phyloP scores from a whole-genome alignment of 2,888 invertebrate genomes.

The Ophioninae sp. region DNA sequence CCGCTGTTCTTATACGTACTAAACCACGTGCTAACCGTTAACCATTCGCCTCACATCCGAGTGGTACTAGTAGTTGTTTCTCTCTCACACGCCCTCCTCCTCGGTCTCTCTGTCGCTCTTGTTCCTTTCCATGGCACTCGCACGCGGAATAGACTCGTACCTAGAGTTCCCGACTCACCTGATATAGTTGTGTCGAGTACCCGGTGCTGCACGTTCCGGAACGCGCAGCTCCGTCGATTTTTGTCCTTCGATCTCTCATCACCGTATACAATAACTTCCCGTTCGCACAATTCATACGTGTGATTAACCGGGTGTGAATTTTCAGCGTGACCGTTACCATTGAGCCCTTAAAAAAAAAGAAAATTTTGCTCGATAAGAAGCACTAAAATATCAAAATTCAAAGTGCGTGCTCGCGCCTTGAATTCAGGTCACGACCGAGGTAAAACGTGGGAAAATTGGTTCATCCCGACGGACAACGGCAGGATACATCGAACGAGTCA shows the following conservation, averaged over 20 bases:
- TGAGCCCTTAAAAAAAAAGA: background rate
- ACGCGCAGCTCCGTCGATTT: slow-evolving; percentile 43
- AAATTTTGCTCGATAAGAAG: background rate
- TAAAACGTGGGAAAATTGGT: background rate
- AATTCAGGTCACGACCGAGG: background rate
- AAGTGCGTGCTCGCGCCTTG: slow-evolving; percentile 12
- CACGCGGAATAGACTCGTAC: slow-evolving; percentile 38
- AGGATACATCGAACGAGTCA: slow-evolving; percentile 12
- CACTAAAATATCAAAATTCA: background rate
- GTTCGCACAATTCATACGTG: background rate
- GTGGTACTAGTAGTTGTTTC: slow-evolving; percentile 35
- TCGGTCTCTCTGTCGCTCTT: slow-evolving; percentile 29
- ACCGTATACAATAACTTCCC: background rate
- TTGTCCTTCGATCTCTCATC: slow-evolving; percentile 1
- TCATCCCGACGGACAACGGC: background rate
- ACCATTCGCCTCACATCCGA: slow-evolving; percentile 48
- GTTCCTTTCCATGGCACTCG: slow-evolving; percentile 28
- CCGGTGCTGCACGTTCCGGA: slow-evolving; percentile 61
- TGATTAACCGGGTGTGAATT: background rate
- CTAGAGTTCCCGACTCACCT: slow-evolving; percentile 48
- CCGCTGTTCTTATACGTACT: slow-evolving; percentile 55
- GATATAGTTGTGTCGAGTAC: slow-evolving; percentile 56
- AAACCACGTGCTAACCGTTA: slow-evolving; percentile 59
- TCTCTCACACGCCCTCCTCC: slow-evolving; percentile 43
- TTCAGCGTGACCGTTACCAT: slow-evolving; percentile 1